Evolutionary conservation across 1,140 invertebrate genomes (phyloP).

Genomic region (Drosophila albomicans): DNA sequence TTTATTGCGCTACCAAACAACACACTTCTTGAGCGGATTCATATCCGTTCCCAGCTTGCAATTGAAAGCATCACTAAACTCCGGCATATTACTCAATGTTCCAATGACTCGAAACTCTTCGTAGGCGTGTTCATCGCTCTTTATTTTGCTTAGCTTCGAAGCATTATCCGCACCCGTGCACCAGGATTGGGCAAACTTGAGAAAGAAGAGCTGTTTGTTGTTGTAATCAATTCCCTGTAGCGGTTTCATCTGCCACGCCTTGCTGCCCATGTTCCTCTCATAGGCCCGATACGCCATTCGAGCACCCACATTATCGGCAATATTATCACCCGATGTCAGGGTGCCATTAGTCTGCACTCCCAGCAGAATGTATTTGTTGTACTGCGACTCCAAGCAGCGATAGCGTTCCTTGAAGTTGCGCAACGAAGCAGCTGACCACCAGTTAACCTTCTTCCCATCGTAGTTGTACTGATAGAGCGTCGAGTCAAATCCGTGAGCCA

Average conservation of each 20-base stretch:
- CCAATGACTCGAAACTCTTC: conserved; percentile 88
- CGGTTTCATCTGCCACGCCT: conserved; percentile 85
- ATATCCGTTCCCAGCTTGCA: conserved; percentile 87
- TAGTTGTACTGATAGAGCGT: conserved; percentile 92
- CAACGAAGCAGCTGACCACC: conserved; percentile 93
- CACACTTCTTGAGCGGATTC: conserved; percentile 90
- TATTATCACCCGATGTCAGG: conserved; percentile 93
- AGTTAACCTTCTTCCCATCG: conserved; percentile 90
- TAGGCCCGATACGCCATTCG: conserved; percentile 91
- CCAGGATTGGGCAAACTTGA: conserved; percentile 87
- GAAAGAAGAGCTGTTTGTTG: conserved; percentile 87
- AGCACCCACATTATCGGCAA: conserved; percentile 95
- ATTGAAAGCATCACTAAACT: conserved; percentile 88
- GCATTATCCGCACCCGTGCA: conserved; percentile 86
- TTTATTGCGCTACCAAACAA: conserved; percentile 65
- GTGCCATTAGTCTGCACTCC: conserved; percentile 89
- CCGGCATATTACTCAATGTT: conserved; percentile 88
- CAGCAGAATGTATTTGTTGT: conserved; percentile 85
- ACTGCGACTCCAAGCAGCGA: conserved; percentile 96
- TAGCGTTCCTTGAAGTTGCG: conserved; percentile 89
- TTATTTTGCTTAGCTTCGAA: conserved; percentile 69
- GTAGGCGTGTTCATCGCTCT: conserved; percentile 77
- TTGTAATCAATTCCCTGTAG: conserved; percentile 86
- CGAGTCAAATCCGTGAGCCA: conserved; percentile 89
- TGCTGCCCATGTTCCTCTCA: conserved; percentile 81